Base-by-base conservation (phyloP, 2,888 invertebrate genomes). In the Griposia aprilina region DNA sequence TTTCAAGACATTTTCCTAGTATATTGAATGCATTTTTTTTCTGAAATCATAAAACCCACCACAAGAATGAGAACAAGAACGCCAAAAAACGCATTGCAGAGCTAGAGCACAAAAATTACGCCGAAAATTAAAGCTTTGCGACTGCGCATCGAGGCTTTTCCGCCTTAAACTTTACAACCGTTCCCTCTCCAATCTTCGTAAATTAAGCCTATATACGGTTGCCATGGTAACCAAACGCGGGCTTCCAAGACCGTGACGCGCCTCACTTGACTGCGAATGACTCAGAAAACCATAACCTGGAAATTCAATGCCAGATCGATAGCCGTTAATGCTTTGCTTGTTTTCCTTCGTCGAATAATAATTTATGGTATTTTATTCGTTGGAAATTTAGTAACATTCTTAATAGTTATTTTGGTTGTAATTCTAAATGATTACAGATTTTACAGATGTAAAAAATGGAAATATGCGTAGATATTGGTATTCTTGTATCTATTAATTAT, bases 241-340 rank as follows among this genome's bases (percentile, higher is more conserved):
- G 55, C 20, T 23, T 70, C 30, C 68, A 82, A 80, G 70, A 87
- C 73, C 88, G 83, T 82, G 83, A 83, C 78, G 26, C 67, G 66
- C 52, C 63, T 78, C 76, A 80, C 70, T 85, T 77, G 67, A 71
- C 76, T 77, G 62, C 36, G 66, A 82, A 74, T 83, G 85, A 84
- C 60, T 82, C 76, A 80, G 75, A 82, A n/a, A n/a, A 74, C 45
- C 72, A 45, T 65, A 71, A 60, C 48, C 52, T 73, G 67, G 65
- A 77, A 85, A 80, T 74, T 85, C 74, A 80, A 80, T 78, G 76
- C 23, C 73, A 13, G 71, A 76, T 84, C 82, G 48, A 74, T 87
- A 77, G 50, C 52, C 13, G 59, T 67, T 76, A 84, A 81, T 73
- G 57, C 23, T 76, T 73, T 52, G 36, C 55, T 75, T 50, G 55